Conservation (phyloP, 1,140 invertebrate species). For the Drosophila subobscura region DNA sequence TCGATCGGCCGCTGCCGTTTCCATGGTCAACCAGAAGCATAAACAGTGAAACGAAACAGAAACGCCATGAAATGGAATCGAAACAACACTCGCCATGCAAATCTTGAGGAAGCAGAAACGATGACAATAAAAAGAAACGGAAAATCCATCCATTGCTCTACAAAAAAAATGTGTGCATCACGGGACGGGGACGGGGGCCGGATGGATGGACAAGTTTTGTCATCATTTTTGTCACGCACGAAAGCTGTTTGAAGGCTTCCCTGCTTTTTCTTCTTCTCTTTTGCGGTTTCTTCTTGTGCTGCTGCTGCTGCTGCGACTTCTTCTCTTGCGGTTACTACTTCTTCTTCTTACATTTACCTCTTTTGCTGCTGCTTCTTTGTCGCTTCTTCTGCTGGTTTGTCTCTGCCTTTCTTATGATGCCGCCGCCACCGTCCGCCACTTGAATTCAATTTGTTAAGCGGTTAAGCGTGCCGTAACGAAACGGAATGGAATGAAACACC, state of each 20-base stretch:
- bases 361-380: slow-evolving; percentile 37
- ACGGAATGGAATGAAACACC: slow-evolving; percentile 52
- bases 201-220: slow-evolving; percentile 32
- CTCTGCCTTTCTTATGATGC: slow-evolving; percentile 5
- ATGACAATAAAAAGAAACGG: slow-evolving; percentile 17
- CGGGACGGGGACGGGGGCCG: not conserved
- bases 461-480: slow-evolving; percentile 53
- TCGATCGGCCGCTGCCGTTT: slow-evolving; percentile 29
- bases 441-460: slow-evolving; percentile 63
- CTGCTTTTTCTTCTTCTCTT: slow-evolving; percentile 23
- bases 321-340: slow-evolving; percentile 25
- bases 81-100: slow-evolving; percentile 36
- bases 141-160: not conserved
- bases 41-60: slow-evolving; percentile 24
- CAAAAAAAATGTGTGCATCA: slow-evolving; percentile 16
- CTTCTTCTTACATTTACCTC: slow-evolving; percentile 27
- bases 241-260: slow-evolving; percentile 63
- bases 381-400: slow-evolving; percentile 29
- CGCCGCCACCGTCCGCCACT: slow-evolving; percentile 31
- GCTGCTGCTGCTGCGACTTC: slow-evolving; percentile 4
- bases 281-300: slow-evolving; percentile 32
- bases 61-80: slow-evolving; percentile 17
- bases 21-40: slow-evolving; percentile 67
- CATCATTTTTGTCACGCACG: slow-evolving; percentile 81
- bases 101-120: slow-evolving; percentile 38